Percentiles rank a stretch among this genome's conserved stretches.
Conservation (phyloP, 2,888 invertebrate species). For the Disparrhopalites patrizii region DNA sequence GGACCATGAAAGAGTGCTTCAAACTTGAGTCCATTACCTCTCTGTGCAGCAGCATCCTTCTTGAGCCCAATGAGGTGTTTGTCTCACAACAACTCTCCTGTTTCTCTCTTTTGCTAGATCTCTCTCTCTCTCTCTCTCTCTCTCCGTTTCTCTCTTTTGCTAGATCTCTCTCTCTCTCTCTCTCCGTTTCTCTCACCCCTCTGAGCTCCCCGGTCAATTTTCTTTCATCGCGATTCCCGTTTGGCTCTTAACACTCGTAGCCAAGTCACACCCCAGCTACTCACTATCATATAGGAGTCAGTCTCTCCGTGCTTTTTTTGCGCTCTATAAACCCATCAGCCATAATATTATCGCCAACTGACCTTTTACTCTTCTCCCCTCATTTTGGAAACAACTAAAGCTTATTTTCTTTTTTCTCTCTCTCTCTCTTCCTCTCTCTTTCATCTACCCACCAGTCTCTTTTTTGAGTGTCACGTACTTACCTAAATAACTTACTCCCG, state of each 20-base stretch:
- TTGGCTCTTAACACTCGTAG: constrained; percentile 27
- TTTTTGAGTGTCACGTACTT: no score
- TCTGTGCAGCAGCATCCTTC: no score
- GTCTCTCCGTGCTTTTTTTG: constrained; percentile 33
- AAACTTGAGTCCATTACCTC: no score
- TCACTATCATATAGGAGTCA: no score
- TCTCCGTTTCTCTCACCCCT: constrained; percentile 1
- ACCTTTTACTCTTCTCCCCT: constrained; percentile 34
- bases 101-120: no score
- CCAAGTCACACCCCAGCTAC: no score
- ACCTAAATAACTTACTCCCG: no score
- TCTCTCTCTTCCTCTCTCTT: constrained; percentile 11
- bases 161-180: no score
- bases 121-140: background rate
- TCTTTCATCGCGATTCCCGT: constrained; percentile 45
- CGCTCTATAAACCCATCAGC: constrained; percentile 46
- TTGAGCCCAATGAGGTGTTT: no score
- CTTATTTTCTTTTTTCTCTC: constrained; percentile 32
- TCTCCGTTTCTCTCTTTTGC: background rate
- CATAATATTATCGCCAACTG: constrained; percentile 40
- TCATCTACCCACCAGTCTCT: no score
- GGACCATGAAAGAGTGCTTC: no score
- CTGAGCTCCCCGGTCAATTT: constrained; percentile 45
- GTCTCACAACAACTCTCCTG: no score
- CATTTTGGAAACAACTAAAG: constrained; percentile 37